Base-by-base conservation (phyloP, 1,140 invertebrate genomes). In the Trissolcus basalis region DNA sequence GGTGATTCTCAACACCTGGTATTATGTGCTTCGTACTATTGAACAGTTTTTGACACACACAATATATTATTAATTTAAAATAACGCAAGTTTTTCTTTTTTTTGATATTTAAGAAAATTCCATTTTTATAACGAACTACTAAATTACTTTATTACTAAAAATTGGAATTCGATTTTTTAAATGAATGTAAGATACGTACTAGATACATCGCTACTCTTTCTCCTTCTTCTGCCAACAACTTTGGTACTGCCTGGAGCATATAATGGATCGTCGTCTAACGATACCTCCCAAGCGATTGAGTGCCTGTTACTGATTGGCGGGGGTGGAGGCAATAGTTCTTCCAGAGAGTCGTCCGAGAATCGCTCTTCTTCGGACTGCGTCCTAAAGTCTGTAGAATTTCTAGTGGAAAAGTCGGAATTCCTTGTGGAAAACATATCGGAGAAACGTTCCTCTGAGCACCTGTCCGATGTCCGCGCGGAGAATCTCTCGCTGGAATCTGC, bases 331-430 rank as follows among this genome's bases (percentile, higher is more conserved):
- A 92, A 90, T 79, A 90, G 80, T 43, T 94, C 93, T 83, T 95
- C 94, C 48, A 95, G 82, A 3, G 94, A 95, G 83, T 95, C 94
- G 83, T 95, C 94, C 4, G 94, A 95, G 82, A 95, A 95, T 67
- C 92, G 91, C 70, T 93, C 93, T 73, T 94, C 93, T 60, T 93
- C 92, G 8, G 85, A 87, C 55, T 88, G 87, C n/a, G 83, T 88
- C 10, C 86, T 82, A 49, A 88, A 89, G 39, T 88, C 87, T 1
- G 84, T 87, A 1, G 86, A 89, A 44, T 88, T 88, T 44, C 86
- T 79, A 4, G 86, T 86, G 3, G 82, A 88, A 43, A 83, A 88
- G 59, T 84, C 88, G 11, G 82, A 89, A 50, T 85, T 88, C 50
- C 86, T 79, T 16, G 85, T 88, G 8, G 87, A 89, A 54, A 87